Evolutionary conservation across 64 coral and sea anemone genomes (phyloP), one percentile per base, ranked within the genome.

Genomic region (Acropora yongei): DNA sequence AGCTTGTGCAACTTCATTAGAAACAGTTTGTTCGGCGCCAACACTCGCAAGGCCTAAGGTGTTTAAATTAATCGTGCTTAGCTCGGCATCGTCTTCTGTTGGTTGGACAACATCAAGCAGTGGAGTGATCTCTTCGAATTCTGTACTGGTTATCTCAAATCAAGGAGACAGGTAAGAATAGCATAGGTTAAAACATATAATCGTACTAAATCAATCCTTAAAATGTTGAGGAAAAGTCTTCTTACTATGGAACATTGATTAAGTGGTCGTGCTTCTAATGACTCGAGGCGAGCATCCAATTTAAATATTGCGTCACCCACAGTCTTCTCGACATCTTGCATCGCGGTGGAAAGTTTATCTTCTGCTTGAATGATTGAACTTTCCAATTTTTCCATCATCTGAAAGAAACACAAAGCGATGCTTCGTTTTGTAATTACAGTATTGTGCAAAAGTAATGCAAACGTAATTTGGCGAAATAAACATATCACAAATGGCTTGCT

Each of bases 41-140:
- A 8, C 58, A 63, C 44, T 40, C 65, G 80, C 57, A 3, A 39
- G 79, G 60, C 8, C 68, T 16, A 90, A 41, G 57, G 77, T 80
- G 40, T 90, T 63, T 10, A 20, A 49, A 44, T 90, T 51, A 17
- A 90, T 90, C 1, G 88, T 90, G 88, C 74, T 80, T 16, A 90
- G 61, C 18, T 80, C 76, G 3, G 11, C 16, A 57, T 1, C 11
- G 7, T 51, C 84, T 68, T n/a, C 47, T 19, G 47, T 1, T 49
- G 18, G 16, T n/a, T 81, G 51, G 11, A 30, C 58, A 42, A 61
- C n/a, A 20, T 45, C 20, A 12, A 43, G 8, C 18, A 63, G 51
- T 8, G 43, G 20, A 48, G 6, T 81, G 4, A 61, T 20, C 12
- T 53, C 48, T 16, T 40, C 78, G 30, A 19, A 69, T 7, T 13